These are phyloP conservation scores for Anseranas semipalmata DNA, from an alignment of 2,113 vertebrate genomes.

Conservation along the genomic window DNA sequence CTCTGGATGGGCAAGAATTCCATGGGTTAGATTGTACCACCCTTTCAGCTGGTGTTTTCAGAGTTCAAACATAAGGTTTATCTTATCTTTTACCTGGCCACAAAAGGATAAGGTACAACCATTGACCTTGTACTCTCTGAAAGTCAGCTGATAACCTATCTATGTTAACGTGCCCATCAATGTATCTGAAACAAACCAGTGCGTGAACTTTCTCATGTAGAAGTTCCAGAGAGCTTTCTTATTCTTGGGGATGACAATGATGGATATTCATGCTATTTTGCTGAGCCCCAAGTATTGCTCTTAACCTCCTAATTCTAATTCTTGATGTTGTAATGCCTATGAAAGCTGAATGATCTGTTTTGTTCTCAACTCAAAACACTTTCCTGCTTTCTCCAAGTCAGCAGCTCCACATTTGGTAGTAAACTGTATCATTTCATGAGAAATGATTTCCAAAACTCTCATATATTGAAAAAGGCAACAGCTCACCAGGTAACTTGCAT, in stretches of 20 bases:
- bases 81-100: not conserved
- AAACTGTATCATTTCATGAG: not conserved
- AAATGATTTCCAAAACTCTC: not conserved
- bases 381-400: not conserved
- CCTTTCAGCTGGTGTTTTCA: not conserved
- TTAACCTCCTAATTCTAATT: not conserved
- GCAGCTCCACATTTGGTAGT: not conserved
- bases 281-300: not conserved
- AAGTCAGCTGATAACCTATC: not conserved
- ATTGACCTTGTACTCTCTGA: not conserved
- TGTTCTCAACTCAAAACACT: not conserved
- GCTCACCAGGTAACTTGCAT: not conserved
- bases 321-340: not conserved
- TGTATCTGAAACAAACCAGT: not conserved
- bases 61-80: not conserved
- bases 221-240: not conserved
- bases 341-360: not conserved
- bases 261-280: not conserved
- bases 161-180: not conserved
- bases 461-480: not conserved
- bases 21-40: not conserved
- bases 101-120: not conserved
- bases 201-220: not conserved
- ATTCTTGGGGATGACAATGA: not conserved
- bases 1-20: not conserved